These are phyloP conservation scores for Scopus umbretta DNA, from an alignment of 2,113 vertebrate genomes.

Conservation along the genomic window DNA sequence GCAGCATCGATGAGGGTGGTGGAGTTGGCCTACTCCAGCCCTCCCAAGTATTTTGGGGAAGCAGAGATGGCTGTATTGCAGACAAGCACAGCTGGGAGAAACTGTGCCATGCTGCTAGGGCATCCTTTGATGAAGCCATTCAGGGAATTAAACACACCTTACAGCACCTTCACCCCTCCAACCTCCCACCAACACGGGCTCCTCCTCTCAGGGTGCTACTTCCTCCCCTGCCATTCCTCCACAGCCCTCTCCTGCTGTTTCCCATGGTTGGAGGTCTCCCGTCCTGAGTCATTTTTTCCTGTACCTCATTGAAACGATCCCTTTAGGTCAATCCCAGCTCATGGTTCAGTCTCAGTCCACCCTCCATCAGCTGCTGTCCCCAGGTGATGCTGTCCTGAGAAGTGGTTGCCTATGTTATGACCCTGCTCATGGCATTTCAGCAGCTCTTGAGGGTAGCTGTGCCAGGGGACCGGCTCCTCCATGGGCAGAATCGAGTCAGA, in stretches of 20 bases:
- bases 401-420: neutral
- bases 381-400: neutral
- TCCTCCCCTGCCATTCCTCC: neutral
- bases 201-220: neutral
- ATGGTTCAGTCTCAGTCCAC: fast-evolving
- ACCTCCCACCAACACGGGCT: fast-evolving
- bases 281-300: neutral
- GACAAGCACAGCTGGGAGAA: slow-evolving; percentile 53
- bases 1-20: slow-evolving; percentile 62
- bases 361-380: neutral
- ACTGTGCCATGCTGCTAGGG: neutral
- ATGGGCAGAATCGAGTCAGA: neutral
- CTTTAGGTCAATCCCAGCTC: neutral
- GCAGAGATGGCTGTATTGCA: slow-evolving; percentile 24
- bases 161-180: neutral
- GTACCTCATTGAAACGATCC: neutral
- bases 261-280: neutral
- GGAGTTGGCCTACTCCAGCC: slow-evolving; percentile 57
- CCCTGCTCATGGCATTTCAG: fast-evolving
- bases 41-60: slow-evolving; percentile 59
- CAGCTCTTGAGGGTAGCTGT: neutral
- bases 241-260: neutral
- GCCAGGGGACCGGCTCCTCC: fast-evolving
- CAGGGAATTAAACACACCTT: neutral
- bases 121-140: neutral